Evolutionary conservation across 2,888 invertebrate genomes (phyloP), one percentile per base, ranked within the genome.

Genomic region (Blastobasis lacticolella): DNA sequence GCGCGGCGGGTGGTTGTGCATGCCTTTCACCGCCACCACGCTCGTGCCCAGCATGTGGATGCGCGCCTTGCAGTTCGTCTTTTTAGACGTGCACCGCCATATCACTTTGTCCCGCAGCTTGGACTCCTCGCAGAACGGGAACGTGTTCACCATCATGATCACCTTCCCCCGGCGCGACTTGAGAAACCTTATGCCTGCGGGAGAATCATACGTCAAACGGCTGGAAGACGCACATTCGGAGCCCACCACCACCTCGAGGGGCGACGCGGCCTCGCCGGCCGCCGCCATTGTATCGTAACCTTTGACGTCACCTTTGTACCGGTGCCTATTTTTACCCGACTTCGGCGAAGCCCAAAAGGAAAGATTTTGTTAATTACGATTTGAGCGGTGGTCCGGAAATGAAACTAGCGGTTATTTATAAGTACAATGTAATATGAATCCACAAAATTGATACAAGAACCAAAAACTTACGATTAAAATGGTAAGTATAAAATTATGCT

Each of bases 71-170:
- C 89, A 89, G 60, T 89, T 89, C 0, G 88, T 88, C 71, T 89
- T 89, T 76, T 89, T 89, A 6, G 89, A 89, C 41, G 89, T 89
- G 61, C 89, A 89, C 48, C 89, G 73, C 89, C 89, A 89, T 57
- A 89, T 89, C 47, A 89, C 88, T 63, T 89, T 89, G 61, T 88
- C 88, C 54, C 88, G 68, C 66, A 89, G 63, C 65, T 88, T 88
- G 3, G 89, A 89, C 69, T 89, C 89, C 65, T 89, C 89, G 64
- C 89, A 89, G 68, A 89, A 89, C 5, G 89, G 88, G 61, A 89
- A 89, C 47, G 88, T 89, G 62, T 89, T 89, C 71, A 89, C 88
- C 85, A 89, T 84, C 88, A 89, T 89, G 58, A 89, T 87, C 49
- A 89, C 78, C 66, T 89, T 89, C 53, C 89, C 89, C 45, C 88